These are phyloP conservation scores for Lepus americanus DNA, from an alignment of 2,113 vertebrate genomes.

Conservation along the genomic window DNA sequence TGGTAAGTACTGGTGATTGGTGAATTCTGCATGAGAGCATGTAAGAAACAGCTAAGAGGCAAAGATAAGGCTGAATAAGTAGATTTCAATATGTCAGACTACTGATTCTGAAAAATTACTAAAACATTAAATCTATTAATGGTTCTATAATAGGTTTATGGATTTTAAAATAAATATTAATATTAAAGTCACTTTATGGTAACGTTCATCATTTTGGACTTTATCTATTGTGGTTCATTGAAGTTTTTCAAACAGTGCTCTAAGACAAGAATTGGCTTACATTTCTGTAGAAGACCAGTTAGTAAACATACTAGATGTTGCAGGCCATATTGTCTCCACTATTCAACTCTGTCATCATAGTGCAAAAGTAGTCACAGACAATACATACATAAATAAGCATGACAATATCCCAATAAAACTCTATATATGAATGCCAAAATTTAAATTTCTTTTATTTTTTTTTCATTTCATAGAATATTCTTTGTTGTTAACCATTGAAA, in stretches of 20 bases:
- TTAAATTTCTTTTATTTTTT: background rate
- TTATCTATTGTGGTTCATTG: background rate
- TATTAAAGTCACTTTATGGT: background rate
- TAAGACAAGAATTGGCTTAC: background rate
- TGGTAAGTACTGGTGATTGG: background rate
- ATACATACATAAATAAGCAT: background rate
- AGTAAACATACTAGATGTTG: background rate
- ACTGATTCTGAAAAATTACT: background rate
- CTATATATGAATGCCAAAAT: background rate
- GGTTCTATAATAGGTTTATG: background rate
- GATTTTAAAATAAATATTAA: background rate
- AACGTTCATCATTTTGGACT: background rate
- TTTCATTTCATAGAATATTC: background rate
- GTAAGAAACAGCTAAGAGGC: background rate
- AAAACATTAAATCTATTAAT: background rate
- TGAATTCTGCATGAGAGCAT: background rate
- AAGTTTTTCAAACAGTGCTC: background rate
- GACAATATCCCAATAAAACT: background rate
- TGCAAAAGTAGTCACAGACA: background rate
- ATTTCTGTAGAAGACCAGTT: background rate
- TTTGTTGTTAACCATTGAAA: background rate
- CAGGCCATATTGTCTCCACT: background rate
- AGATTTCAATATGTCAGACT: background rate
- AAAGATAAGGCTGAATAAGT: background rate
- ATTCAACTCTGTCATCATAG: background rate